These are phyloP conservation scores for Sibirionetta formosa DNA, from an alignment of 2,797 vertebrate genomes.

Conservation along the genomic window DNA sequence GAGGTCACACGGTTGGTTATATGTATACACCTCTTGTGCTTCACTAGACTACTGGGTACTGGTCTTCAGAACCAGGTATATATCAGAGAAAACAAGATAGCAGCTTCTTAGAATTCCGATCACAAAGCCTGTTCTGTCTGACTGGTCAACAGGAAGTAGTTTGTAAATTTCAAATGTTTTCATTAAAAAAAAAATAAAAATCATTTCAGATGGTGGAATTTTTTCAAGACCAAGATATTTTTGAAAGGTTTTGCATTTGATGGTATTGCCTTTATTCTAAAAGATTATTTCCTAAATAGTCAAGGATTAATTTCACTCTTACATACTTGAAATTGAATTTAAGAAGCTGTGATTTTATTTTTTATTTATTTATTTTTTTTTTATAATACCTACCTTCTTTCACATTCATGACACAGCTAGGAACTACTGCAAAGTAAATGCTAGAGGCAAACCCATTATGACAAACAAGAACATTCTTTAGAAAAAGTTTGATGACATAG, in stretches of 20 bases:
- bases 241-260: background rate
- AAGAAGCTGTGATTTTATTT: background rate
- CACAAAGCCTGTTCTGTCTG: background rate
- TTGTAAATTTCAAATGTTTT: background rate
- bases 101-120: background rate
- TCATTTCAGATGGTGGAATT: fast-evolving
- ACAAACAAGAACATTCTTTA: background rate
- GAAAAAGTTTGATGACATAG: background rate
- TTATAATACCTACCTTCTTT: background rate
- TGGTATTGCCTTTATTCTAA: background rate
- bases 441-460: background rate
- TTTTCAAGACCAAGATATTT: background rate
- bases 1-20: background rate
- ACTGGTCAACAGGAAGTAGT: background rate
- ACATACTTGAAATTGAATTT: background rate
- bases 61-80: background rate
- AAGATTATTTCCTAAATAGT: background rate
- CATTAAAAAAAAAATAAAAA: background rate
- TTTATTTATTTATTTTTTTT: background rate
- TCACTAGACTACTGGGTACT: background rate
- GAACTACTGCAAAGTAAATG: background rate
- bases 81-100: background rate
- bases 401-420: background rate
- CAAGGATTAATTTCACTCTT: background rate
- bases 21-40: background rate